Evolutionary conservation across 2,113 vertebrate genomes (phyloP).

Genomic region (Ptilonorhynchus violaceus): DNA sequence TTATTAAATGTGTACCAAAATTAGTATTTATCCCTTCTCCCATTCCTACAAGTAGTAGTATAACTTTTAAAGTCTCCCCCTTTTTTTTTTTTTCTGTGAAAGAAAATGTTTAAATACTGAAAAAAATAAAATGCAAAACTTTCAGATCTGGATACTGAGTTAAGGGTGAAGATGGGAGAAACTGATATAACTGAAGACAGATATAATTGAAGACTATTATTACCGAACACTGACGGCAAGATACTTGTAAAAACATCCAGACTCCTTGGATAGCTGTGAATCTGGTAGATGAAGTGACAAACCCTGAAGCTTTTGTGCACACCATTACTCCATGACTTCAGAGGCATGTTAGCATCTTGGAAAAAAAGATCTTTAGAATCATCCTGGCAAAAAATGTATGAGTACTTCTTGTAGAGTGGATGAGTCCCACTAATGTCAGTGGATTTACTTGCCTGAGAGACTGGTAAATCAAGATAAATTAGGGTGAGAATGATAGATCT

Average conservation of each 20-base stretch:
- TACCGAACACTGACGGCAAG: background rate
- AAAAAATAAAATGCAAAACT: background rate
- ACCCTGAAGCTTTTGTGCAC: background rate
- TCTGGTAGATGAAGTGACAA: background rate
- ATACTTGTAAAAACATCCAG: background rate
- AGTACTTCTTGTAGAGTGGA: background rate
- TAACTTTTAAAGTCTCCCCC: background rate
- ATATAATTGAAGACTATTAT: background rate
- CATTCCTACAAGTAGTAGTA: background rate
- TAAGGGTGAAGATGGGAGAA: background rate
- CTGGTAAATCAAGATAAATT: background rate
- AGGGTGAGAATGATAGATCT: background rate
- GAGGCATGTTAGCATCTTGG: background rate
- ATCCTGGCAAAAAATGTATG: background rate
- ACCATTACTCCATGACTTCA: background rate
- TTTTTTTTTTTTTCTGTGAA: background rate
- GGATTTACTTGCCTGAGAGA: background rate
- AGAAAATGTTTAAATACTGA: background rate
- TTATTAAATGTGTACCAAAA: background rate
- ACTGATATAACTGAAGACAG: background rate
- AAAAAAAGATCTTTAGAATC: background rate
- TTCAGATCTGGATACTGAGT: background rate
- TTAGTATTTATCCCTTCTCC: background rate
- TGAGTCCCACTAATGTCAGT: background rate
- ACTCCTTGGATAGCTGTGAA: background rate